Percentiles rank a stretch among this genome's conserved stretches.
These are phyloP conservation scores for Luperina testacea DNA, from an alignment of 2,888 invertebrate species.

Conservation along the genomic window DNA sequence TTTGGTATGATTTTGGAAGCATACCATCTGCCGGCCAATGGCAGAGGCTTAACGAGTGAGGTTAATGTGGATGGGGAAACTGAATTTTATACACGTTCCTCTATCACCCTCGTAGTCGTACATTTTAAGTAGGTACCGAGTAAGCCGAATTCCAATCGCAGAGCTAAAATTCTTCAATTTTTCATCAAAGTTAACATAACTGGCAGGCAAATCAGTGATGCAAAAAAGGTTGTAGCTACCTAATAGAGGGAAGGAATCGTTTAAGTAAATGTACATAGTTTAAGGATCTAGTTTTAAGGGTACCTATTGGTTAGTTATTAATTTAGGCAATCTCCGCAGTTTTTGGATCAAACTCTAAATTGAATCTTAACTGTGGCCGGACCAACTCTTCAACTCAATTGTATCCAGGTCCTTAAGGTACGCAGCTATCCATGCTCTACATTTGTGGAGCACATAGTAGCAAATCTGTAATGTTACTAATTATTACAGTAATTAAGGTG, in stretches of 20 bases:
- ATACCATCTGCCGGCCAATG: constrained; percentile 42
- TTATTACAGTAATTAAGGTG: constrained; percentile 14
- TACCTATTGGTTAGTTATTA: neutral
- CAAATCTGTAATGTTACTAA: constrained; percentile 10
- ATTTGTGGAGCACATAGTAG: constrained; percentile 4
- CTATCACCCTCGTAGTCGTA: constrained; percentile 9
- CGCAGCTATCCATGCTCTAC: neutral
- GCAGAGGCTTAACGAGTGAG: neutral
- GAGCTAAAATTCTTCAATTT: neutral
- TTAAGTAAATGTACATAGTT: neutral
- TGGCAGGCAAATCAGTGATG: neutral
- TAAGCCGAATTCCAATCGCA: constrained; percentile 14
- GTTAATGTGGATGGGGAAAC: constrained; percentile 13
- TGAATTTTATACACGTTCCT: constrained; percentile 14
- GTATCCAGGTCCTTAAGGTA: neutral
- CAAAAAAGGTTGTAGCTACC: neutral
- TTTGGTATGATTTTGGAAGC: constrained; percentile 21
- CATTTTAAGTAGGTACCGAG: neutral
- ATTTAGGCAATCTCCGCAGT: neutral
- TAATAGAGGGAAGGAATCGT: neutral
- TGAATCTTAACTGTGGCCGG: neutral
- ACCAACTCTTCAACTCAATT: neutral
- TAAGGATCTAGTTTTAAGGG: neutral
- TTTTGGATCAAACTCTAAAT: neutral
- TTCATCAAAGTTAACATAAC: neutral